phyloP scores from a whole-genome alignment of 2,888 invertebrate genomes.

The Oithona nana region DNA sequence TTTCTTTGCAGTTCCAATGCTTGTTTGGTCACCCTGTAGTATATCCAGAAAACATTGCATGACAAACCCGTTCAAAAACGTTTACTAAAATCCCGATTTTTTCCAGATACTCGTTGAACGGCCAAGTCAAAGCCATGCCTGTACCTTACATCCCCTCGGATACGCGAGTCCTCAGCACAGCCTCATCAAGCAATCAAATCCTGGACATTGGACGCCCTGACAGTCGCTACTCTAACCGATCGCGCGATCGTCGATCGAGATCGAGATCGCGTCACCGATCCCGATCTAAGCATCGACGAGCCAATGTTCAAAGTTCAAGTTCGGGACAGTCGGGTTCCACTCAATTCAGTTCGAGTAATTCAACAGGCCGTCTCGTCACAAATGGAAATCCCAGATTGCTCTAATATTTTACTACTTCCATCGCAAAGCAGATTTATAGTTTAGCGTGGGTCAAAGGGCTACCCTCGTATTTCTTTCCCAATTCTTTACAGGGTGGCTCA shows the following conservation, averaged over 20 bases:
- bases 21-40: no score
- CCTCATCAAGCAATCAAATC: not conserved
- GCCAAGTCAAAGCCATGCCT: not conserved
- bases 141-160: slow-evolving; percentile 4
- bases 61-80: no score
- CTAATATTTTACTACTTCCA: no score
- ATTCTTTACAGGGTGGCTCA: no score
- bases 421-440: no score
- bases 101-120: slow-evolving; percentile 2
- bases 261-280: not conserved
- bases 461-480: not conserved
- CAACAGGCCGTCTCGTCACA: not conserved
- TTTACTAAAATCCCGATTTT: no score
- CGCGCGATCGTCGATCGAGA: not conserved
- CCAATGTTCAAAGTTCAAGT: not conserved
- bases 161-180: not conserved
- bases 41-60: no score
- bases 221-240: not conserved
- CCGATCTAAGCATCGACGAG: not conserved
- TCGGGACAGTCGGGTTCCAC: not conserved
- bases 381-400: not conserved
- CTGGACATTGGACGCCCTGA: not conserved
- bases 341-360: not conserved
- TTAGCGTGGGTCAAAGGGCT: not conserved
- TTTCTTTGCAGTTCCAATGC: no score